Conservation (phyloP, 2,113 vertebrate species). For the Bostrychus sinensis region DNA sequence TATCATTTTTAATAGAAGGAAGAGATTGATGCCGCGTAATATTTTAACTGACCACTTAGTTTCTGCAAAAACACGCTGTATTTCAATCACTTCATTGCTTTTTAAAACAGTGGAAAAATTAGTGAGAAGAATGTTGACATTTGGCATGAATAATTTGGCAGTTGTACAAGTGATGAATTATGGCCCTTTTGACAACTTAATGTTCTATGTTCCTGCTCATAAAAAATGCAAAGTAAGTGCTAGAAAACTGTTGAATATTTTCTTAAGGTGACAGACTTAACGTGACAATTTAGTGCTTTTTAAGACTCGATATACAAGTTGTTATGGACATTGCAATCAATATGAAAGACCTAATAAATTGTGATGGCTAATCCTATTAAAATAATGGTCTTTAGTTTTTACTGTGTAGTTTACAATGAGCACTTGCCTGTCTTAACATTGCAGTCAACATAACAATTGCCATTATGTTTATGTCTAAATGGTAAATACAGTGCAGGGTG, state of each 20-base stretch:
- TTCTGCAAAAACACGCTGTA: not conserved
- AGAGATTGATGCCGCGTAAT: not conserved
- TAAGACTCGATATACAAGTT: not conserved
- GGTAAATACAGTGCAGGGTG: not conserved
- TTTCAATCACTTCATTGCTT: slow-evolving; percentile 24
- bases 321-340: not conserved
- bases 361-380: not conserved
- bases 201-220: slow-evolving; percentile 39
- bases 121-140: slow-evolving; percentile 45
- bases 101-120: slow-evolving; percentile 9
- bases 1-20: slow-evolving; percentile 4
- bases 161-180: slow-evolving; percentile 56
- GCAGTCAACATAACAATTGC: no score
- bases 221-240: slow-evolving; percentile 27
- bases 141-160: slow-evolving; percentile 60
- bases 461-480: not conserved
- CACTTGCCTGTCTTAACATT: no score
- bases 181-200: slow-evolving; percentile 62
- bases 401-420: not conserved
- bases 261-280: slow-evolving; percentile 4
- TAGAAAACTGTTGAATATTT: slow-evolving; percentile 1
- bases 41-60: slow-evolving; percentile 10
- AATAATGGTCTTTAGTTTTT: not conserved
- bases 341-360: not conserved
- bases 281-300: not conserved